Conservation (phyloP, 2,888 invertebrate species). For the Masnerella sp. region DNA sequence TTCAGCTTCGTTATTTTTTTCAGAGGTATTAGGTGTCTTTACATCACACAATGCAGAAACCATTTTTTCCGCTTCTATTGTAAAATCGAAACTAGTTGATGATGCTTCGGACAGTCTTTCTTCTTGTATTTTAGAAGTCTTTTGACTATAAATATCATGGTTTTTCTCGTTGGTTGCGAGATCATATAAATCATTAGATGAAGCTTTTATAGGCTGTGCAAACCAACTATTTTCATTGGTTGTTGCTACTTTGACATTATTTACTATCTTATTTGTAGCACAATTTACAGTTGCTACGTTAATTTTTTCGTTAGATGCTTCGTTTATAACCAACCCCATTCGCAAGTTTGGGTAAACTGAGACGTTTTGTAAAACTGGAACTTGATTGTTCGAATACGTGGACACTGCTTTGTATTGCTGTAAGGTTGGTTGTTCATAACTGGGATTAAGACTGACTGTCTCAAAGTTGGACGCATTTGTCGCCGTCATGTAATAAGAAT, state of each 20-base stretch:
- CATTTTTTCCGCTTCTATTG: slow-evolving; percentile 82
- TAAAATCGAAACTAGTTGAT: slow-evolving; percentile 80
- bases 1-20: slow-evolving; percentile 61
- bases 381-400: slow-evolving; percentile 62
- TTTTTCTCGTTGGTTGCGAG: slow-evolving; percentile 5
- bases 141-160: slow-evolving; percentile 31
- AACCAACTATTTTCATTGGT: slow-evolving; percentile 12
- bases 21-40: slow-evolving; percentile 70
- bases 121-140: slow-evolving; percentile 62
- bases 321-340: slow-evolving; percentile 58
- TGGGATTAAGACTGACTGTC: slow-evolving; percentile 64
- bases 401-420: slow-evolving; percentile 61
- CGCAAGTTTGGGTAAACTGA: slow-evolving; percentile 64
- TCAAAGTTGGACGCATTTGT: slow-evolving; percentile 66
- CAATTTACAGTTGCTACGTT: slow-evolving; percentile 49
- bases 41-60: slow-evolving; percentile 82
- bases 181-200: slow-evolving; percentile 20
- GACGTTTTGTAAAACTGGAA: slow-evolving; percentile 59
- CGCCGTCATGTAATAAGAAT: slow-evolving; percentile 67
- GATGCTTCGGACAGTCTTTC: slow-evolving; percentile 77
- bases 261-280: slow-evolving; percentile 14
- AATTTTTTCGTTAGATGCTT: slow-evolving; percentile 61
- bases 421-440: slow-evolving; percentile 64
- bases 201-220: slow-evolving; percentile 6
- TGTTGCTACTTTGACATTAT: slow-evolving; percentile 6